Conservation (phyloP, 92 coral and sea anemone species). For the Umimayanthus chanpuru region DNA sequence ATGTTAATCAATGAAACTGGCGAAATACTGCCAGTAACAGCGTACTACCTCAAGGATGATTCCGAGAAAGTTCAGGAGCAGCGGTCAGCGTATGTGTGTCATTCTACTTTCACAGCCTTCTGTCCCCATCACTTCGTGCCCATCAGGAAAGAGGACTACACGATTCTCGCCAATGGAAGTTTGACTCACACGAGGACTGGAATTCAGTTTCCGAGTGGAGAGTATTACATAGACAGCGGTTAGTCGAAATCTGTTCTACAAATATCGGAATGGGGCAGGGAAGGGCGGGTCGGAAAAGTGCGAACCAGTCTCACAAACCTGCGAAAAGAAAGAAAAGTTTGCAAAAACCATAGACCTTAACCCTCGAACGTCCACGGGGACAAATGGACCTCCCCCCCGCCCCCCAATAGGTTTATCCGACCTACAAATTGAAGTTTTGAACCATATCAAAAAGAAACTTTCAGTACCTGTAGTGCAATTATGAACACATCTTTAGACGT, state of each 20-base stretch:
- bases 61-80: neutral
- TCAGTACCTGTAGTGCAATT: too few relatives aligned
- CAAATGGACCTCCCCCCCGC: too few relatives aligned
- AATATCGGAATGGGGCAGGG: neutral
- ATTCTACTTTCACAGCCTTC: slow-evolving; percentile 60
- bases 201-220: slow-evolving; percentile 55
- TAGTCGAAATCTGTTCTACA: slow-evolving; percentile 13
- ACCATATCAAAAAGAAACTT: too few relatives aligned
- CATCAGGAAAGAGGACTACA: slow-evolving; percentile 52
- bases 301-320: too few relatives aligned
- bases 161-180: slow-evolving; percentile 61
- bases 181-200: slow-evolving; percentile 72
- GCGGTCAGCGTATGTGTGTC: slow-evolving; percentile 54
- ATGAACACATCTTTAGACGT: too few relatives aligned
- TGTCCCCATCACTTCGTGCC: slow-evolving; percentile 64
- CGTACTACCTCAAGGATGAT: slow-evolving; percentile 49
- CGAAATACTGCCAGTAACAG: slow-evolving; percentile 36
- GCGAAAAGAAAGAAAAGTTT: too few relatives aligned
- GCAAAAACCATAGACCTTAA: too few relatives aligned
- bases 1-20: slow-evolving; percentile 41
- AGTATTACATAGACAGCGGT: slow-evolving; percentile 59
- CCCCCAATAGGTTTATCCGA: too few relatives aligned
- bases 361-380: too few relatives aligned
- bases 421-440: too few relatives aligned
- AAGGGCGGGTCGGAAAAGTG: too few relatives aligned